A percentile compares a stretch with the other conserved stretches of the same genome.
These are phyloP conservation scores for Drosophila recens DNA, from an alignment of 2,888 invertebrate species.

Conservation along the genomic window DNA sequence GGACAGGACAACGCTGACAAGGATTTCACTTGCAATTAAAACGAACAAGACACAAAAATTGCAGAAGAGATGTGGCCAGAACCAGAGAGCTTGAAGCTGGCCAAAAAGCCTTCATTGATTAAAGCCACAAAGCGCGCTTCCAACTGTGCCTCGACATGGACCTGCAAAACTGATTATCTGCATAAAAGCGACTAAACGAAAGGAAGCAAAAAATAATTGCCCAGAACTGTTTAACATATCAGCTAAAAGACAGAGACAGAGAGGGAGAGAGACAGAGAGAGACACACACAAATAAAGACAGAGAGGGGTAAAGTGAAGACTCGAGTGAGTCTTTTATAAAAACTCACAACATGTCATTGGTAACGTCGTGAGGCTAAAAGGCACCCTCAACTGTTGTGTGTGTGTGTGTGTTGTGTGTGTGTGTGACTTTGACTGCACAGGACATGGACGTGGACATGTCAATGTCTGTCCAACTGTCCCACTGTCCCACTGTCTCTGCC, in stretches of 20 bases:
- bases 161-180: constrained; percentile 78
- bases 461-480: constrained; percentile 56
- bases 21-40: constrained; percentile 82
- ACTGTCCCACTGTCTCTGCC: constrained; percentile 17
- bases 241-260: constrained; percentile 34
- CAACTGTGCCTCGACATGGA: constrained; percentile 70
- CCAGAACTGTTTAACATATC: constrained; percentile 82
- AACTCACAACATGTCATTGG: constrained; percentile 82
- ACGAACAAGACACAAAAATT: constrained; percentile 78
- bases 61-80: constrained; percentile 27
- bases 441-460: constrained; percentile 81
- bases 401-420: constrained; percentile 36
- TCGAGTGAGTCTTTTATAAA: constrained; percentile 80
- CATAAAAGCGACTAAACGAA: constrained; percentile 71
- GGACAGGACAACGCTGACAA: constrained; percentile 66
- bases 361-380: constrained; percentile 62
- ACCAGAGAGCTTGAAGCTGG: constrained; percentile 9
- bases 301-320: constrained; percentile 9
- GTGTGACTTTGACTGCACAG: constrained; percentile 76
- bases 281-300: neutral
- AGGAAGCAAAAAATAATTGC: constrained; percentile 74
- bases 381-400: constrained; percentile 63
- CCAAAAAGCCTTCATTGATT: constrained; percentile 63
- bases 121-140: constrained; percentile 61
- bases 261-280: constrained; percentile 5